Conservation (phyloP, 1,140 invertebrate species). For the Magallana angulata region DNA sequence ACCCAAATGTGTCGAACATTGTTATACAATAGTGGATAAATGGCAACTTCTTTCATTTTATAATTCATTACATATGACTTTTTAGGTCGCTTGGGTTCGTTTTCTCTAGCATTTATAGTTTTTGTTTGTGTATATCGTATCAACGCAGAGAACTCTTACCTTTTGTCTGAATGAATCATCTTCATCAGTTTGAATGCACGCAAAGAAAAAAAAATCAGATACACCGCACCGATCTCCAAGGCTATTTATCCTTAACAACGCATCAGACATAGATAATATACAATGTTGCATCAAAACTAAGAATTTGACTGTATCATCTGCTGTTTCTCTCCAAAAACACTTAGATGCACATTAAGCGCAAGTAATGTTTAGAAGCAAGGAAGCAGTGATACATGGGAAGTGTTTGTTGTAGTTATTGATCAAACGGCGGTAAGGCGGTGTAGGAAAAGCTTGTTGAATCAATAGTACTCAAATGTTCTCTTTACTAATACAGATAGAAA, state of each 20-base stretch:
- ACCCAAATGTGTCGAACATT: no score
- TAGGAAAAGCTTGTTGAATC: slow-evolving; percentile 22
- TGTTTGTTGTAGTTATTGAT: slow-evolving; percentile 28
- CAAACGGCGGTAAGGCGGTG: background rate
- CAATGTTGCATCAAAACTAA: background rate
- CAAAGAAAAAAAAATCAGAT: background rate
- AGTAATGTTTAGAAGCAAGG: slow-evolving; percentile 6
- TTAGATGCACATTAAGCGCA: background rate
- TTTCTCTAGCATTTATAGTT: no score
- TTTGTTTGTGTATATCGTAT: no score
- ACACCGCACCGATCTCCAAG: background rate
- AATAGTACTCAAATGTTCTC: slow-evolving; percentile 36
- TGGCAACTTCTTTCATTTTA: no score
- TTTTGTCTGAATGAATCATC: background rate
- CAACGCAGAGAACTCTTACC: background rate
- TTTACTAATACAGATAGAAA: slow-evolving; percentile 36
- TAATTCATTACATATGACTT: no score
- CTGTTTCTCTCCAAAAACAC: background rate
- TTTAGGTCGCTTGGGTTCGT: no score
- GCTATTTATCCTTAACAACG: background rate
- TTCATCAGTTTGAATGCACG: background rate
- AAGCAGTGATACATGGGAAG: slow-evolving; percentile 1
- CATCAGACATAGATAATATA: background rate
- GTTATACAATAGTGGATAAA: no score
- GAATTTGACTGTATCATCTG: background rate